Percentiles rank a stretch among this genome's conserved stretches.
Conservation (phyloP, 2,113 vertebrate genomes). For the Zosterops japonicus region DNA sequence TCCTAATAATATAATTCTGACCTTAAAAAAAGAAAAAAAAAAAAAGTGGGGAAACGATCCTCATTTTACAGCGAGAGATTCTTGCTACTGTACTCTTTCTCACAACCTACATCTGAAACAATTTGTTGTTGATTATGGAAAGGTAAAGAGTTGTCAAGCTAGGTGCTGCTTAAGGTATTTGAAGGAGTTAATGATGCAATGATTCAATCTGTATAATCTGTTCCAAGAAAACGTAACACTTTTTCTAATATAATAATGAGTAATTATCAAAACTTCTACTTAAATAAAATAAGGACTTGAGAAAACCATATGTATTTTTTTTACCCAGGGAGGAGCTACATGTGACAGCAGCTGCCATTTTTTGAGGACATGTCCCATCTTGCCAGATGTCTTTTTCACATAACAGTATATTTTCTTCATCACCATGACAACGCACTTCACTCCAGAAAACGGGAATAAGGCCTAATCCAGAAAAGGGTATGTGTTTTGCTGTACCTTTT, state of each 20-base stretch:
- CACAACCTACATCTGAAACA: not conserved
- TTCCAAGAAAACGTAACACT: not conserved
- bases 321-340: conserved; percentile 81
- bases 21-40: not conserved
- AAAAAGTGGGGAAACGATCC: not conserved
- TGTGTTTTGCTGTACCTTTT: conserved; percentile 78
- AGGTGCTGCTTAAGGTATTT: not conserved
- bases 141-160: not conserved
- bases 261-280: not conserved
- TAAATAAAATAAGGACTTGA: not conserved
- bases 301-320: not conserved
- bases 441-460: conserved; percentile 81
- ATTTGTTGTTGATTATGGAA: not conserved
- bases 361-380: conserved; percentile 76
- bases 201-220: not conserved
- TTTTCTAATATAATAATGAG: not conserved
- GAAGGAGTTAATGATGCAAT: not conserved
- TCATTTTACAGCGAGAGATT: not conserved
- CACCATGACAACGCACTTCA: conserved; percentile 82
- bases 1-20: not conserved
- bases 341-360: conserved; percentile 81
- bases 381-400: conserved; percentile 84
- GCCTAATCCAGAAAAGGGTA: conserved; percentile 72
- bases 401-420: conserved; percentile 83
- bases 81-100: not conserved